Conservation (phyloP, 2,888 invertebrate genomes). For the Saturnia japonica region DNA sequence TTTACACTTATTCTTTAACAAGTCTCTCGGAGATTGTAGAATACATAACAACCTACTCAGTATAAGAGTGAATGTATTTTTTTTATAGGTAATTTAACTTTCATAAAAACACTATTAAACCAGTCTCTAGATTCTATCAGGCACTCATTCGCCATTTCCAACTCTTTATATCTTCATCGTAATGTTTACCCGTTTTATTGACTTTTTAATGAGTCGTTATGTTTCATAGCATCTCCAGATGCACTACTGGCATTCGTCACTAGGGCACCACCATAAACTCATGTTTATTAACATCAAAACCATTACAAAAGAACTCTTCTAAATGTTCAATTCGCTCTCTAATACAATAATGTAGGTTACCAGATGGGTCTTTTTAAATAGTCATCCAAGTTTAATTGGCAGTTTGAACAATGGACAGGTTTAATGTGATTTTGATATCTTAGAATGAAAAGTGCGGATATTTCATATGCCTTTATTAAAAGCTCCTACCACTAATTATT, state of each 20-base stretch:
- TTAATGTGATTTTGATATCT: conserved; percentile 4
- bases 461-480: neutral
- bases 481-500: neutral
- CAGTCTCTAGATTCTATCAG: neutral
- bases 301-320: conserved; percentile 8
- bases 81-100: neutral
- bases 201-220: conserved; percentile 34
- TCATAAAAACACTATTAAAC: neutral
- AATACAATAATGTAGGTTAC: neutral
- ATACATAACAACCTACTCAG: neutral
- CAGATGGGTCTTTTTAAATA: conserved; percentile 16
- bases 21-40: neutral
- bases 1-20: no score
- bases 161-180: conserved; percentile 6
- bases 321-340: neutral
- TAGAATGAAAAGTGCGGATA: neutral
- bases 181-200: conserved; percentile 12
- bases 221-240: conserved; percentile 40
- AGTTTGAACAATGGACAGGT: conserved; percentile 12
- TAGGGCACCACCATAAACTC: conserved; percentile 32
- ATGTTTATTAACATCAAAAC: conserved; percentile 36
- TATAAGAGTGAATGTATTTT: neutral
- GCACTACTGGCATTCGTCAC: conserved; percentile 25
- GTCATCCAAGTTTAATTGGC: conserved; percentile 20
- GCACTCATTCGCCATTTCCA: neutral